These are phyloP conservation scores for Ligdia adustata DNA, from an alignment of 2,888 invertebrate species.

Conservation along the genomic window DNA sequence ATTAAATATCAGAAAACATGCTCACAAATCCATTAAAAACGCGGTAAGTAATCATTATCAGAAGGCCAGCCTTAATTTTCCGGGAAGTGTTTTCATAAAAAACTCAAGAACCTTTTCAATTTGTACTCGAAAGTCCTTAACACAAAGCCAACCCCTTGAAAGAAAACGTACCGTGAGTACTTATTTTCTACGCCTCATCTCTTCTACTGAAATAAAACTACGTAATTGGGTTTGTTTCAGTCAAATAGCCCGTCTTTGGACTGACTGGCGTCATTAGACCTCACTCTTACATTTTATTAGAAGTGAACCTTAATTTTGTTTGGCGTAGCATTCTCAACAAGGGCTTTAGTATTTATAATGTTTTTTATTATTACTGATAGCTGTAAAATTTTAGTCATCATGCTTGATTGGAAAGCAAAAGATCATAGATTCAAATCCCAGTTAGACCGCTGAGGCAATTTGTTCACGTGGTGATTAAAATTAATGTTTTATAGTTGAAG, in stretches of 20 bases:
- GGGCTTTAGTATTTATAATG: slow-evolving; percentile 39
- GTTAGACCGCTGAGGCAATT: too few relatives aligned
- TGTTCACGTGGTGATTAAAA: too few relatives aligned
- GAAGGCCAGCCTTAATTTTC: slow-evolving; percentile 5
- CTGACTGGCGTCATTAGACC: slow-evolving; percentile 50
- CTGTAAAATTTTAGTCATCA: too few relatives aligned
- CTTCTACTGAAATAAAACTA: slow-evolving; percentile 52
- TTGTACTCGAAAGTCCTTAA: slow-evolving; percentile 26
- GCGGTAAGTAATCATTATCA: not conserved
- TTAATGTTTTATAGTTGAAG: too few relatives aligned
- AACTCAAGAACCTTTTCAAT: slow-evolving; percentile 21
- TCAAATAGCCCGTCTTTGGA: slow-evolving; percentile 50
- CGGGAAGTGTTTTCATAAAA: slow-evolving; percentile 10
- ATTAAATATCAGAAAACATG: too few relatives aligned
- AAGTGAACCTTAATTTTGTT: slow-evolving; percentile 43
- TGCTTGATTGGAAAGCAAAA: too few relatives aligned
- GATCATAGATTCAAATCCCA: too few relatives aligned
- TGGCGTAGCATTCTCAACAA: slow-evolving; percentile 33
- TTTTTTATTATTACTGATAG: slow-evolving; percentile 39
- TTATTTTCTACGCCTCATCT: slow-evolving; percentile 40
- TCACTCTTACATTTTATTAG: slow-evolving; percentile 51
- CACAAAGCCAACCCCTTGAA: slow-evolving; percentile 32
- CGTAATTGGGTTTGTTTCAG: slow-evolving; percentile 56
- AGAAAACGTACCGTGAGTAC: slow-evolving; percentile 30
- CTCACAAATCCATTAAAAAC: too few relatives aligned